Evolutionary conservation across 2,888 invertebrate genomes (phyloP).

Genomic region (Invenusta paracnida): DNA sequence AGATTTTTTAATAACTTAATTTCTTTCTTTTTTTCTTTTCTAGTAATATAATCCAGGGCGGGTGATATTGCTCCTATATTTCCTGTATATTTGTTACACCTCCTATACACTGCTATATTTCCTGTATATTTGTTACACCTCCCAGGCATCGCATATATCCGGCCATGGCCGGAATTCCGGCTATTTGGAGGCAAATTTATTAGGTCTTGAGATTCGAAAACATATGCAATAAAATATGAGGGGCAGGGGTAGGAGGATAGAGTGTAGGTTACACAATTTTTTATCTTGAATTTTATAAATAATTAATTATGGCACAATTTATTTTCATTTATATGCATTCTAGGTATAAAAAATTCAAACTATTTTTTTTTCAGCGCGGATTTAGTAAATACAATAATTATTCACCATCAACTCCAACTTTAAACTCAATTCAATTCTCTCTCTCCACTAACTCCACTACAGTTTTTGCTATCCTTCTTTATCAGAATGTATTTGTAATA

Average conservation of each 20-base stretch:
- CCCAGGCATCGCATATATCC: background rate
- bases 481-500: slow-evolving; percentile 3
- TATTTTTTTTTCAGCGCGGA: background rate
- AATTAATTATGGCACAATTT: no score
- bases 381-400: background rate
- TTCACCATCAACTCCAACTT: background rate
- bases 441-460: slow-evolving; percentile 23
- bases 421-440: background rate
- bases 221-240: slow-evolving; percentile 6
- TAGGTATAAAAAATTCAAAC: no score
- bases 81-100: no score
- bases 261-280: background rate
- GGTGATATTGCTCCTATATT: no score
- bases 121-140: no score
- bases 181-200: slow-evolving; percentile 8
- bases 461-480: slow-evolving; percentile 23
- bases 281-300: background rate
- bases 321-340: no score
- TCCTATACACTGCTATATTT: no score
- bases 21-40: no score
- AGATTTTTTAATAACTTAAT: no score
- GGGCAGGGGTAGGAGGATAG: slow-evolving; percentile 3
- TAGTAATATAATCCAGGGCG: no score
- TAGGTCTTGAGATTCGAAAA: slow-evolving; percentile 9
- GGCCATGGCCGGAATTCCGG: background rate